A percentile compares a stretch with the other conserved stretches of the same genome.
phyloP scores from a whole-genome alignment of 2,113 vertebrate genomes.

The Leptodactylus fuscus region DNA sequence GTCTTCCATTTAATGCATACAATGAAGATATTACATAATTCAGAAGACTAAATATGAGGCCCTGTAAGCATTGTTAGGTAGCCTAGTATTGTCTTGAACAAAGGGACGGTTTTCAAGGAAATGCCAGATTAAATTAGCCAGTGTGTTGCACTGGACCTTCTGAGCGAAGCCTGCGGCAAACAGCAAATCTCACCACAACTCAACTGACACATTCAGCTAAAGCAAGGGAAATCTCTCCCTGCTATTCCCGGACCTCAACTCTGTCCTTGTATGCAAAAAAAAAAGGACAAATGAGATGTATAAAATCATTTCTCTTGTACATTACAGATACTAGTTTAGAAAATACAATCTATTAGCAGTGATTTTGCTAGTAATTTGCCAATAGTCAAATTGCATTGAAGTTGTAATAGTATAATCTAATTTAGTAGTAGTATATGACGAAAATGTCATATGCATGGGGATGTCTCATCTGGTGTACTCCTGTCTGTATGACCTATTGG shows the following conservation, averaged over 20 bases:
- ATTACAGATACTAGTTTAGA: background rate
- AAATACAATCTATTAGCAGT: background rate
- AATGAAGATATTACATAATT: slow-evolving; percentile 50
- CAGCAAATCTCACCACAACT: slow-evolving; percentile 42
- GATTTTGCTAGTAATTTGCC: background rate
- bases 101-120: slow-evolving; percentile 51
- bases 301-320: background rate
- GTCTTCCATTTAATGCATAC: slow-evolving; percentile 29
- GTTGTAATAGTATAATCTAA: background rate
- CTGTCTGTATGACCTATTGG: too few species aligned
- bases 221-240: slow-evolving; percentile 37
- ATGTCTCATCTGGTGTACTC: too few species aligned
- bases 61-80: slow-evolving; percentile 38
- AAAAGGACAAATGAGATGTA: slow-evolving; percentile 49
- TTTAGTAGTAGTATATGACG: too few species aligned
- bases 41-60: background rate
- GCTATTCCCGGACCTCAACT: slow-evolving; percentile 12
- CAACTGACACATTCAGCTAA: slow-evolving; percentile 48
- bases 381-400: background rate
- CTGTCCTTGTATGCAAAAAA: slow-evolving; percentile 40
- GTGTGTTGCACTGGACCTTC: slow-evolving; percentile 33
- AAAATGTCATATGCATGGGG: too few species aligned
- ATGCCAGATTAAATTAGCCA: slow-evolving; percentile 53
- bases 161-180: slow-evolving; percentile 31
- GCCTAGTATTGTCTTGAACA: slow-evolving; percentile 48